Base-by-base conservation (phyloP, 2,113 vertebrate genomes). In the Dicaeum eximium region DNA sequence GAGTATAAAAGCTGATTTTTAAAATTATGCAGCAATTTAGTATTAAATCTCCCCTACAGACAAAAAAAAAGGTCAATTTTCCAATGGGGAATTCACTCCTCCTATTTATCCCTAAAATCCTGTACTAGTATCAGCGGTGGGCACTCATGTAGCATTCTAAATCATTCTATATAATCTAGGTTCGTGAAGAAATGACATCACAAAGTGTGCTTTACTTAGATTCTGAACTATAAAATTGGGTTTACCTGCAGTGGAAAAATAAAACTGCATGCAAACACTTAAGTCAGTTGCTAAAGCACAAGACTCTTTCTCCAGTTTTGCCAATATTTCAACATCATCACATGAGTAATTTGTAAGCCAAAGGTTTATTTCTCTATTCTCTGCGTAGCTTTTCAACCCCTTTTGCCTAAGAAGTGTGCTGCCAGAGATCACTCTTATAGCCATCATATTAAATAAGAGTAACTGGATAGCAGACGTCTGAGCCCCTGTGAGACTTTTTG, bases 311-410 rank as follows among this genome's bases (percentile, higher is more conserved):
- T 70, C 47, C 72, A 81, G 71, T 90, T 90, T 74, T 67, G 60
- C 77, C 71, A 67, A 53, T 73, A 95, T 96, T 96, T 90, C 88
- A 81, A 90, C 95, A 96, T 58, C 69, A 23, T 61, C 92, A 90
- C 69, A 88, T 95, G 95, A 96, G 75, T 80, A 83, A 92, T 64
- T 38, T 78, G 67, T 62, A 90, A 73, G 90, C 37, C 79, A 92
- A 94, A 67, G 70, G 65, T 64, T 75, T 86, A 50, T 69, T 95
- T 85, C 90, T 77, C 51, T 86, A 25, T 86, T 89, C 18, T 78
- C 54, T 2, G 2, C 15, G 1, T 7, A 71, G 72, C 40, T 80
- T 80, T 77, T 48, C 61, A 86, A 24, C 4, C 4, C 23, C 19
- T 57, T 84, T 25, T 79, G 31, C 48, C 71, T 86, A 53, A 85